Base-by-base conservation (phyloP, 1,140 invertebrate genomes). In the Drosophila malerkotliana region DNA sequence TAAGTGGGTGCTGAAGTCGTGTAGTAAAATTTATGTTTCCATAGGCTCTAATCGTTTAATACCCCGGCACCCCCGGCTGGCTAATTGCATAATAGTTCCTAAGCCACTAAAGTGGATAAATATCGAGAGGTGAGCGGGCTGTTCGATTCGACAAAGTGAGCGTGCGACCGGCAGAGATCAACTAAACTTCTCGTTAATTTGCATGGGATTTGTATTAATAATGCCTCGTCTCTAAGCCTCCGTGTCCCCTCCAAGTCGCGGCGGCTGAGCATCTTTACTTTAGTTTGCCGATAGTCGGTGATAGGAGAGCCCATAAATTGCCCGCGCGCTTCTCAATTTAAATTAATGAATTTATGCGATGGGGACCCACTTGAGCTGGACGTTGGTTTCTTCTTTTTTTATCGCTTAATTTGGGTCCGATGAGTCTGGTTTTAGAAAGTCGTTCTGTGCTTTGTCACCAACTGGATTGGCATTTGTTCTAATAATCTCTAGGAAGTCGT, bases 31-130 rank as follows among this genome's bases (percentile, higher is more conserved):
- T 87, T 81, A 85, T 85, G 77, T 63, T 44, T 60, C 59, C 28
- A 71, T 75, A 54, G 64, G 48, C 74, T 44, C 56, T 82, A 85
- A 87, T 87, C 82, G 82, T 83, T 82, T 85, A 82, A 85, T 85
- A 76, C 75, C 62, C 60, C 48, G 58, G 60, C 67, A 18, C 63
- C 64, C 63, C 10, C 34, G 34, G 34, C 34, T 66, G 69, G 67
- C 76, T 88, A 88, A 88, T 88, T 88, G 83, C 83, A 88, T 88
- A 82, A 87, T 83, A 77, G 81, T 77, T 73, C 34, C 66, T 79
- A 54, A 79, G 72, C 55, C 61, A 68, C 63, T 39, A 28, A 55
- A 39, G 21, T 47, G 18, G 44, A 10, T 9, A 21, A 24, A 21
- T 47, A 47, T 47, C 37, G 49, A 9, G 37, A 32, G 58, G 18